Evolutionary conservation across 1,140 invertebrate species (phyloP), one percentile per base, ranked within the genome.

Genomic region (Scaptomyza graminum): DNA sequence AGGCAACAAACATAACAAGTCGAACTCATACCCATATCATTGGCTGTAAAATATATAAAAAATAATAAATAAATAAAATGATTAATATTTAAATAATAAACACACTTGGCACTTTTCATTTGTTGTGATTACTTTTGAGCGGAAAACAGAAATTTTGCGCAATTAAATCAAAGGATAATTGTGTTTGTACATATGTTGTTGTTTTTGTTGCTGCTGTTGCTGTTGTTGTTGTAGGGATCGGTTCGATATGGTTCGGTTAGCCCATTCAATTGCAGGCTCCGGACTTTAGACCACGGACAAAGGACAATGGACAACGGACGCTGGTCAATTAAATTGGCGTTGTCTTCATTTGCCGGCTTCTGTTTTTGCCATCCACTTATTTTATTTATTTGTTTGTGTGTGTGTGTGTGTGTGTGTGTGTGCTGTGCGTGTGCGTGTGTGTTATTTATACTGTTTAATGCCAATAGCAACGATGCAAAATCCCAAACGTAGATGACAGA

Each of bases 361-460:
- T 66, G 67, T 52, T 71, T 65, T 50, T 52, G 55, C 60, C 66
- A 74, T 68, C 49, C 55, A 55, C 64, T 64, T 56, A 69, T 51
- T 65, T 61, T 62, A 71, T 72, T 66, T 72, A 61, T 67, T 65
- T 50, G 15, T 43, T 77, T 72, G 49, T 74, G 66, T 65, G 65
- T 72, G 61, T 67, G 61, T 47, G 54, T 62, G 51, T 77, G 74
- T 64, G 31, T 34, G 6, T 34, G 25, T 72, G 55, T 72, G 60
- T 70, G 65, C 63, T 34, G 6, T 34, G 25, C 66, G 55, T 72
- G 60, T 70, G 65, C 63, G 61, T 51, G 50, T 62, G 51, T 87
- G 78, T 64, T 87, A 81, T 85, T 87, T 81, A 85, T 77, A 81
- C 69, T 63, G 79, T 69, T 80, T 74, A 85, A 80, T 85, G 77